phyloP scores from a whole-genome alignment of 2,797 vertebrate genomes.

The Tinamus major region DNA sequence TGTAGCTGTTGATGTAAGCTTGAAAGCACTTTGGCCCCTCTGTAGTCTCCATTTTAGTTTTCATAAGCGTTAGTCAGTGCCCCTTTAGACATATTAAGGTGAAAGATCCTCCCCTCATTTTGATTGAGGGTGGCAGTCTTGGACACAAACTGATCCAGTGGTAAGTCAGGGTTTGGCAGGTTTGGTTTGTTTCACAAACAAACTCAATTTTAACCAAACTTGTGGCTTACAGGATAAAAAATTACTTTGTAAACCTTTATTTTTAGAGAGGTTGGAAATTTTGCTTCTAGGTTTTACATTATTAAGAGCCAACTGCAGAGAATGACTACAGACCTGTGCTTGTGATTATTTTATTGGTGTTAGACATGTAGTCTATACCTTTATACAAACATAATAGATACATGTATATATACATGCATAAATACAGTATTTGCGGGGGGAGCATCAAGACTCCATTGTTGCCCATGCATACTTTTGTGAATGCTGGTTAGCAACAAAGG shows the following conservation, averaged over 20 bases:
- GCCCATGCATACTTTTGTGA: fast-evolving
- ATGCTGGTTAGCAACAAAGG: background rate
- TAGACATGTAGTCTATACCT: background rate
- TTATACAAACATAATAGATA: fast-evolving
- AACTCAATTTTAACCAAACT: background rate
- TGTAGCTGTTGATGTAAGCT: background rate
- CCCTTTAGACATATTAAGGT: background rate
- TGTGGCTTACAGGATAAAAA: background rate
- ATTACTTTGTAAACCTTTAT: background rate
- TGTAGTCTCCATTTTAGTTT: background rate
- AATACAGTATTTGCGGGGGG: no score
- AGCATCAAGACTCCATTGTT: background rate
- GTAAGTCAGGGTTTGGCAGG: background rate
- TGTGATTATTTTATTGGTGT: background rate
- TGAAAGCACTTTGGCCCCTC: background rate
- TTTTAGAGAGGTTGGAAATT: background rate
- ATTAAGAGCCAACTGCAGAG: background rate
- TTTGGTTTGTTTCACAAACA: background rate
- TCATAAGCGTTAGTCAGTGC: background rate
- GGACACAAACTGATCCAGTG: background rate
- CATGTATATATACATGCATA: fast-evolving
- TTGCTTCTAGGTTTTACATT: background rate
- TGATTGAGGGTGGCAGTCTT: background rate
- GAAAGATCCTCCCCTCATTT: background rate
- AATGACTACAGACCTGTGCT: background rate